phyloP scores from a whole-genome alignment of 2,797 vertebrate species.

The Parambassis ranga region DNA sequence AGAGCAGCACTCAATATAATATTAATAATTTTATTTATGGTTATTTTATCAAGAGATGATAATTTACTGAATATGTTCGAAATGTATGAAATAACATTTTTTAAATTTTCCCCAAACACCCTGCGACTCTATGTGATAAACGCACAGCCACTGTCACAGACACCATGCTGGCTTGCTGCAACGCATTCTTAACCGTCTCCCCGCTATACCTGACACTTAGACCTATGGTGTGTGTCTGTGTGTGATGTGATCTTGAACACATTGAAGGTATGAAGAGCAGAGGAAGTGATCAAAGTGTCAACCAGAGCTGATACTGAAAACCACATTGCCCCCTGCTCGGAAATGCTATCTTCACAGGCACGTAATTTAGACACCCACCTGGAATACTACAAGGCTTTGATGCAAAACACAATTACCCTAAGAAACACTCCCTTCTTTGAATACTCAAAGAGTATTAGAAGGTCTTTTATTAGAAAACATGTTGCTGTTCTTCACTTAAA shows the following conservation, averaged over 20 bases:
- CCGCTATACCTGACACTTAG: slow-evolving; percentile 66
- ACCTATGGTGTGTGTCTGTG: slow-evolving; percentile 17
- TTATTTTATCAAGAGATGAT: no score
- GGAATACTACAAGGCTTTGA: slow-evolving; percentile 27
- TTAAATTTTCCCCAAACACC: slow-evolving; percentile 1
- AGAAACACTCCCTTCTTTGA: no score
- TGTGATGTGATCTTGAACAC: slow-evolving; percentile 58
- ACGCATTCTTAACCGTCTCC: slow-evolving; percentile 52
- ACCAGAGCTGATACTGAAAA: slow-evolving; percentile 52
- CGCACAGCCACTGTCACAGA: slow-evolving; percentile 51
- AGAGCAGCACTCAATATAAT: no score
- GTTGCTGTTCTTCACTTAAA: no score
- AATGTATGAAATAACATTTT: not conserved
- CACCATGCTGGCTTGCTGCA: slow-evolving; percentile 48
- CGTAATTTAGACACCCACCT: slow-evolving; percentile 19
- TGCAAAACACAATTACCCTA: no score
- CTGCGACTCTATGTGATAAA: slow-evolving; percentile 22
- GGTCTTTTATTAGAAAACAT: no score
- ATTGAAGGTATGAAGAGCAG: slow-evolving; percentile 41
- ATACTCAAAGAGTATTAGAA: no score
- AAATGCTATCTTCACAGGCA: slow-evolving; percentile 34
- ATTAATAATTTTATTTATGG: no score
- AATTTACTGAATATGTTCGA: no score
- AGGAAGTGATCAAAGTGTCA: slow-evolving; percentile 66
- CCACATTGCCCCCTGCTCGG: slow-evolving; percentile 19